A percentile compares a stretch with the other conserved stretches of the same genome.
These are phyloP conservation scores for Actenoides hombroni DNA, from an alignment of 2,113 vertebrate genomes.

Conservation along the genomic window DNA sequence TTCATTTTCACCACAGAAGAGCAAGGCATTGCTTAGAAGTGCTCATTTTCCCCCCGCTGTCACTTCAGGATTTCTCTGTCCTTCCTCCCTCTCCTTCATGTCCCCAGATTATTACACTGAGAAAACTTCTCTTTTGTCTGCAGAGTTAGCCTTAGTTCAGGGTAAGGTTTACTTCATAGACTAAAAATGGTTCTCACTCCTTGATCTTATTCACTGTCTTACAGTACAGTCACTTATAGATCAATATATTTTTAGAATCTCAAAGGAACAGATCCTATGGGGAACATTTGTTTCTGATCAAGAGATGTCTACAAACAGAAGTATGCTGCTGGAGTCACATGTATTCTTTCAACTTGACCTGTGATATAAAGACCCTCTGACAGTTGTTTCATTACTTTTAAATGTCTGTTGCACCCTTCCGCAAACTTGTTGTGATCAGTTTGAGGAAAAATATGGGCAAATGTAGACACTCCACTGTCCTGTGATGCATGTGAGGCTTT, in stretches of 20 bases:
- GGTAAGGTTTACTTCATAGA: slow-evolving; percentile 56
- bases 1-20: neutral
- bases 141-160: slow-evolving; percentile 30
- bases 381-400: neutral
- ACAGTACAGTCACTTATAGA: slow-evolving; percentile 66
- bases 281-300: slow-evolving; percentile 61
- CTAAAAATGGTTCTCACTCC: slow-evolving; percentile 68
- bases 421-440: neutral
- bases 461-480: neutral
- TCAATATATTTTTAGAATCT: slow-evolving; percentile 71
- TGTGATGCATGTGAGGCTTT: neutral
- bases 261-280: slow-evolving; percentile 56
- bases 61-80: neutral
- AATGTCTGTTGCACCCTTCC: neutral
- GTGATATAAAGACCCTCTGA: neutral
- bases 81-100: neutral
- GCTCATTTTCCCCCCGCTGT: neutral
- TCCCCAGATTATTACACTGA: neutral
- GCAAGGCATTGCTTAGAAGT: neutral
- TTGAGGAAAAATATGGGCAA: neutral
- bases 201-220: slow-evolving; percentile 68
- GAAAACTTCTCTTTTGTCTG: slow-evolving; percentile 6
- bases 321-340: neutral
- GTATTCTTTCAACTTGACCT: slow-evolving; percentile 14
- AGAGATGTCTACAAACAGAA: slow-evolving; percentile 22